These are phyloP conservation scores for Pithys albifrons DNA, from an alignment of 2,113 vertebrate genomes.

Conservation along the genomic window DNA sequence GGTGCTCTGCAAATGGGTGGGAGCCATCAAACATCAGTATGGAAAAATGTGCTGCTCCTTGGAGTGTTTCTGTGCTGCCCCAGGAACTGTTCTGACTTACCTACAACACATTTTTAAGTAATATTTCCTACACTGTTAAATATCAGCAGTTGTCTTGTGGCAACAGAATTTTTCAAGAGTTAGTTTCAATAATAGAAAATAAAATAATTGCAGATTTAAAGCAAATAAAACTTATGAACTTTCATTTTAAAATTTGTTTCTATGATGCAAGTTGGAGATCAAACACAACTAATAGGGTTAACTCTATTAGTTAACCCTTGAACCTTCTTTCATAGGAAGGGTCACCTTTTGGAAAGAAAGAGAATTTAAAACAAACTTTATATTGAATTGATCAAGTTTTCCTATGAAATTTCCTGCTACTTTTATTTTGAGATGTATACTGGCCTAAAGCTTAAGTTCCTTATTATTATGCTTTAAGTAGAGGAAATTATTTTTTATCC, in stretches of 20 bases:
- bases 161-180: neutral
- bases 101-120: constrained; percentile 81
- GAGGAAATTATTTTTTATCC: neutral
- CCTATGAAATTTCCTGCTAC: neutral
- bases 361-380: neutral
- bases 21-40: constrained; percentile 63
- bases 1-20: constrained; percentile 74
- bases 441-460: neutral
- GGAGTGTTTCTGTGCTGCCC: constrained; percentile 78
- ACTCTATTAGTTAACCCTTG: neutral
- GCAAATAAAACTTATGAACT: neutral
- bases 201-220: neutral
- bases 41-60: constrained; percentile 80
- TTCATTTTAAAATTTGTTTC: neutral
- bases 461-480: neutral
- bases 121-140: neutral
- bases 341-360: neutral
- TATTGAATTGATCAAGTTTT: neutral
- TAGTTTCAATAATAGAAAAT: neutral
- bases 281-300: neutral
- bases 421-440: neutral
- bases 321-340: neutral
- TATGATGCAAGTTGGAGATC: neutral
- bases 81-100: constrained; percentile 79
- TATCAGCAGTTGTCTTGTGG: neutral